These are phyloP conservation scores for Hozukius guyotensis DNA, from an alignment of 2,797 vertebrate species.

Conservation along the genomic window DNA sequence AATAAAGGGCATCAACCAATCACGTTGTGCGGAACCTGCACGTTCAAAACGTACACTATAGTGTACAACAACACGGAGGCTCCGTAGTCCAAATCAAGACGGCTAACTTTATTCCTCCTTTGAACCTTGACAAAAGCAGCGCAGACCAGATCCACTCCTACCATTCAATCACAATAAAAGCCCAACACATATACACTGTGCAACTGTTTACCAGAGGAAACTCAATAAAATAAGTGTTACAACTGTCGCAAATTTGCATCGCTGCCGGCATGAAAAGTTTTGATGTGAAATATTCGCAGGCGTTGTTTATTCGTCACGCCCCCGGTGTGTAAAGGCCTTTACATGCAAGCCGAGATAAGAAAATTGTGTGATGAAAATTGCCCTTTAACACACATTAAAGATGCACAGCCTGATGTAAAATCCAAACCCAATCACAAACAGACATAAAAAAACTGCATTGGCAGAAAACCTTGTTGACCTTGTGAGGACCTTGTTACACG, in stretches of 20 bases:
- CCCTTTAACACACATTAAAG: not conserved
- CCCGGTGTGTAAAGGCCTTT: not conserved
- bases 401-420: not conserved
- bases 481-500: constrained; percentile 8
- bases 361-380: not conserved
- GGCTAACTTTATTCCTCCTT: too few species aligned
- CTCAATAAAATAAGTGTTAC: too few species aligned
- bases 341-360: not conserved
- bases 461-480: constrained; percentile 10
- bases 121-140: not conserved
- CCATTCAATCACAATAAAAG: too few species aligned
- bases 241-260: not conserved
- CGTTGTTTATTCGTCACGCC: not conserved
- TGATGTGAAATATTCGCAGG: not conserved
- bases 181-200: too few species aligned
- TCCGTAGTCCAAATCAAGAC: too few species aligned
- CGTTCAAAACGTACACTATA: too few species aligned
- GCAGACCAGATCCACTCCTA: too few species aligned
- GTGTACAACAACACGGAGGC: too few species aligned
- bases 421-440: not conserved
- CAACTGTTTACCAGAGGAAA: too few species aligned
- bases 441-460: not conserved
- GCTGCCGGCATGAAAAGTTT: not conserved
- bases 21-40: too few species aligned
- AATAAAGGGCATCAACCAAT: too few species aligned